Base-by-base conservation (phyloP, 2,888 invertebrate species). In the Oligia strigilis region DNA sequence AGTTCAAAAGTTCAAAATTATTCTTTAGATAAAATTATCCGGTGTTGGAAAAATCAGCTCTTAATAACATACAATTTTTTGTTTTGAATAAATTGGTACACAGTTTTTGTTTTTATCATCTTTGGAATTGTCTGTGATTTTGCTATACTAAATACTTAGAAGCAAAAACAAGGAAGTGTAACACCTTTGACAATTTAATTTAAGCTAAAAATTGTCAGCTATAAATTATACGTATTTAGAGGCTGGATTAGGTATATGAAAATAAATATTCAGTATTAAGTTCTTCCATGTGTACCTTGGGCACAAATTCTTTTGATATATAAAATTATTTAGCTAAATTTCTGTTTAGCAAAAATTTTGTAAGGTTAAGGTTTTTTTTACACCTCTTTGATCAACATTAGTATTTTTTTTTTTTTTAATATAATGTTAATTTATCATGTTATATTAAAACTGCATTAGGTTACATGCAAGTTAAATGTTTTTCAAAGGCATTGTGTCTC, bases 81-180 rank as follows among this genome's bases (percentile, higher is more conserved):
- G n/a, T 4, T 52, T 60, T 60, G 8, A 43, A n/a, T 52, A 43
- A 11, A 29, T 40, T 5, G 43, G 14, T 19, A 55, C 43, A n/a
- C n/a, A 43, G 9, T 14, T 78, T 36, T n/a, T 11, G 46, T 11
- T 23, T 29, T 17, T 6, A 14, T 65, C 1, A 1, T n/a, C 4
- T 43, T 77, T 1, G 49, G 8, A n/a, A 23, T 67, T 19, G 23
- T 76, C 19, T 6, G 67, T 69, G 66, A 83, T 90, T 88, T 90
- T 90, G 90, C 88, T 86, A 86, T 87, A 77, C 81, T 81, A 71
- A 75, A 64, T 72, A 78, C 67, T 55, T 64, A 70, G 79, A 90
- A 89, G 90, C 90, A 89, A 89, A 88, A 90, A 86, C 90, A 90
- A 90, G 90, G 23, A 64, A 65, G 64, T 82, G 55, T 74, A 58